A percentile compares a stretch with the other conserved stretches of the same genome.
These are phyloP conservation scores for Dolomedes plantarius DNA, from an alignment of 2,888 invertebrate species.

Conservation along the genomic window DNA sequence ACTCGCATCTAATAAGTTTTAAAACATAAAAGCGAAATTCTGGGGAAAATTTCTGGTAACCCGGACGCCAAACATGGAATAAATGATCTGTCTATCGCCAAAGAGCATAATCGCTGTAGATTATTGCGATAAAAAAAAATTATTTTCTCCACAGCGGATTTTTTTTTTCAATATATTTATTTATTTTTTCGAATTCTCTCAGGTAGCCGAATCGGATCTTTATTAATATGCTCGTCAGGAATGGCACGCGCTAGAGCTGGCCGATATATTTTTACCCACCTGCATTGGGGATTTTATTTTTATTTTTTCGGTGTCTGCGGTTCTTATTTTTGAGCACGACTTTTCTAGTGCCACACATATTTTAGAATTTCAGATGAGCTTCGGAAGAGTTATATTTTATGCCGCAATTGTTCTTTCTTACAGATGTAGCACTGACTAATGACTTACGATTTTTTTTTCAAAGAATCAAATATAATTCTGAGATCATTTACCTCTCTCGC, in stretches of 20 bases:
- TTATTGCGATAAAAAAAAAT: constrained; percentile 39
- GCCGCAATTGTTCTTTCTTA: too few species aligned
- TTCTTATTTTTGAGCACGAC: not conserved
- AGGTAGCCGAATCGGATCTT: constrained; percentile 45
- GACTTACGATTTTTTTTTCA: too few species aligned
- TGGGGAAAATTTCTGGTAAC: not conserved
- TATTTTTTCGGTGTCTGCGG: not conserved
- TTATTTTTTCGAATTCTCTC: constrained; percentile 43
- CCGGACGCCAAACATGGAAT: constrained; percentile 29
- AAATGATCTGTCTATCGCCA: constrained; percentile 25
- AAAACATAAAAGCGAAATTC: not conserved
- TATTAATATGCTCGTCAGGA: constrained; percentile 50
- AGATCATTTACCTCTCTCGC: too few species aligned
- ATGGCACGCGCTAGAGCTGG: constrained; percentile 41
- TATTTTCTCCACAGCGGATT: constrained; percentile 17
- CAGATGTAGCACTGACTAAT: too few species aligned
- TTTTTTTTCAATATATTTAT: constrained; percentile 11
- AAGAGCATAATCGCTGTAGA: constrained; percentile 43
- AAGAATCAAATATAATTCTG: too few species aligned
- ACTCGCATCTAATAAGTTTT: not conserved
- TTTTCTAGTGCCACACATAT: not conserved
- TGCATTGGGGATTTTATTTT: constrained; percentile 22
- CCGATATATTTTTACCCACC: constrained; percentile 33
- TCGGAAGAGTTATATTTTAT: too few species aligned
- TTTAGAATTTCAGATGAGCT: not conserved